Percentiles rank a stretch among this genome's conserved stretches.
Conservation (phyloP, 2,797 vertebrate genomes). For the Kryptopterus vitreolus region DNA sequence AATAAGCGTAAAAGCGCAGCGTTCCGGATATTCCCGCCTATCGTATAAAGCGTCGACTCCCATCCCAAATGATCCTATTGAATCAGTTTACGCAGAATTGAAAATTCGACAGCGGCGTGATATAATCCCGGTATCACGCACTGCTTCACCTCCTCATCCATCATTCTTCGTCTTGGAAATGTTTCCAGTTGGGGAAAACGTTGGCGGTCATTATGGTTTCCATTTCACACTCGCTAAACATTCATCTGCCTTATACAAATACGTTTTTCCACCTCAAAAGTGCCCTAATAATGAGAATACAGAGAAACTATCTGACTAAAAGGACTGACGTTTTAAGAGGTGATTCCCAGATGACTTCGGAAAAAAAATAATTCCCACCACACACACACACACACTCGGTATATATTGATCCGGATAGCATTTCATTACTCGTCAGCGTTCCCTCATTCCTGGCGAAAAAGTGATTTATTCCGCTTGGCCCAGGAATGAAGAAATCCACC, state of each 20-base stretch:
- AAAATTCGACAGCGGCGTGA: neutral
- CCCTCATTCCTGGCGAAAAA: conserved; percentile 36
- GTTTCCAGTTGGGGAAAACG: neutral
- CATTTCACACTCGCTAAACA: neutral
- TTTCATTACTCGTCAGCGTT: conserved; percentile 45
- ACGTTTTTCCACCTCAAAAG: neutral
- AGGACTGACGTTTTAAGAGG: no score
- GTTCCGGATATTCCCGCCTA: no score
- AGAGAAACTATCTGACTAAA: no score
- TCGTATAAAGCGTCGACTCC: no score
- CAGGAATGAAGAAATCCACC: conserved; percentile 25
- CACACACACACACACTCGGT: neutral
- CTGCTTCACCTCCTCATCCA: neutral
- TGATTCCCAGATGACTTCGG: no score
- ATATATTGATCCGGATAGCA: conserved; percentile 35
- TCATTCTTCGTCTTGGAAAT: neutral
- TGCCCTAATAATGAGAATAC: neutral
- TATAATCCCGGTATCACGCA: neutral
- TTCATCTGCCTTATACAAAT: neutral
- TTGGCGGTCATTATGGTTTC: neutral
- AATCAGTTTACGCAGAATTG: neutral
- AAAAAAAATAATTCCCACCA: no score
- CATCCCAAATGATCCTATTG: no score
- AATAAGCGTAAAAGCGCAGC: no score
- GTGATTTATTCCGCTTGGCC: conserved; percentile 39